phyloP scores from a whole-genome alignment of 1,140 invertebrate species.

The Capitella teleta region DNA sequence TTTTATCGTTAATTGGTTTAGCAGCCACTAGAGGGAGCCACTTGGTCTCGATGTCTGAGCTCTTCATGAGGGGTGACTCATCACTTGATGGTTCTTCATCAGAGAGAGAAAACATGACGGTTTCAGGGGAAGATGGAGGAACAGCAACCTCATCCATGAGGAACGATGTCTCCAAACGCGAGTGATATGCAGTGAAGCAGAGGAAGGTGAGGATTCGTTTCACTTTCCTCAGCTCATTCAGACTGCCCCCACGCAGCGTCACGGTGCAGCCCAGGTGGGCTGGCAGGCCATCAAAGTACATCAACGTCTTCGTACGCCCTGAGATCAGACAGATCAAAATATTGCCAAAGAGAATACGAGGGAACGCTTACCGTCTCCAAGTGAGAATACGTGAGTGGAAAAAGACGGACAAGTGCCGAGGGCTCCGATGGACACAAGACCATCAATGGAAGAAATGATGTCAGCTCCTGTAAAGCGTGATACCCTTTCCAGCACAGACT shows the following conservation, averaged over 20 bases:
- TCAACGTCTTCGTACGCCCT: slow-evolving; percentile 64
- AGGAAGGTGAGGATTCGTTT: slow-evolving; percentile 72
- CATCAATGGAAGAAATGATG: slow-evolving; percentile 80
- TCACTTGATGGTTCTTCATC: not conserved
- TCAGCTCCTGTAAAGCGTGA: slow-evolving; percentile 72
- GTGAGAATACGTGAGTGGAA: no score
- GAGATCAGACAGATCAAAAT: no score
- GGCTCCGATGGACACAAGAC: slow-evolving; percentile 66
- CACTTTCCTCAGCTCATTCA: slow-evolving; percentile 60
- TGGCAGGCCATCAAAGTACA: slow-evolving; percentile 86
- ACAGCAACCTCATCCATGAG: slow-evolving; percentile 69
- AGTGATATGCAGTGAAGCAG: slow-evolving; percentile 80
- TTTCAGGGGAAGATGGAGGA: slow-evolving; percentile 37
- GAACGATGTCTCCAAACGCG: slow-evolving; percentile 80
- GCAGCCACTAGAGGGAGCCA: no score
- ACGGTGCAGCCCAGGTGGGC: slow-evolving; percentile 80
- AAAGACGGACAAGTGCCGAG: slow-evolving; percentile 69
- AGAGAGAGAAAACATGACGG: slow-evolving; percentile 7
- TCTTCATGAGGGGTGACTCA: not conserved
- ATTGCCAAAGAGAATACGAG: no score
- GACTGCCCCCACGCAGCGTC: slow-evolving; percentile 65
- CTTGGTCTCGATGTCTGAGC: not conserved
- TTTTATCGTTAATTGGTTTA: not conserved
- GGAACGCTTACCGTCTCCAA: no score
- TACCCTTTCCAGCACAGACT: slow-evolving; percentile 68